Evolutionary conservation across 2,797 vertebrate species (phyloP).

Genomic region (Psittacula echo): DNA sequence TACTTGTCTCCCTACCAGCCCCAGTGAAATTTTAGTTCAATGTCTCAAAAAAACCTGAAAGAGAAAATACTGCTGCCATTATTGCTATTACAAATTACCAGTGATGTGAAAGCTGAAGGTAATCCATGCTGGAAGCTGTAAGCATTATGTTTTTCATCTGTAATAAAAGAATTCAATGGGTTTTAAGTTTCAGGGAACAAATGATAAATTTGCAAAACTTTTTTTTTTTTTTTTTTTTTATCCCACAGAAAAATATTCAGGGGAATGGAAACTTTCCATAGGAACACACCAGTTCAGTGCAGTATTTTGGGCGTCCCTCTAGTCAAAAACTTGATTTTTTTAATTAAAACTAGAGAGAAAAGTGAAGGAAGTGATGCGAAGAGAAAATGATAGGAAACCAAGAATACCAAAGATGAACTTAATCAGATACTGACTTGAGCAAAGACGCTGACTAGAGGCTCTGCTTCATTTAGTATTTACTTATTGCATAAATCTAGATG

Average conservation of each 20-base stretch:
- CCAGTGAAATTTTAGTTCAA: neutral
- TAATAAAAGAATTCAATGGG: neutral
- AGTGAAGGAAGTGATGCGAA: neutral
- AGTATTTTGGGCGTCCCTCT: neutral
- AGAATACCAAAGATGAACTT: neutral
- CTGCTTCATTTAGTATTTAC: neutral
- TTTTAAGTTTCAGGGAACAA: neutral
- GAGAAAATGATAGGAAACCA: neutral
- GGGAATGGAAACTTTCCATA: neutral
- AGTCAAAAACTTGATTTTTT: neutral
- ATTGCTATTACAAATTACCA: neutral
- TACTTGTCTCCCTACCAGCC: neutral
- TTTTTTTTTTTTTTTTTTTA: neutral
- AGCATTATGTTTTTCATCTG: neutral
- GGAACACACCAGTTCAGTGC: neutral
- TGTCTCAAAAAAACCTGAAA: neutral
- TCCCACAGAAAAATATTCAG: neutral
- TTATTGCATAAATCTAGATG: neutral
- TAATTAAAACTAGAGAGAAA: neutral
- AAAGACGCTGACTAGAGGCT: rapidly evolving
- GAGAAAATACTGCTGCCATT: neutral
- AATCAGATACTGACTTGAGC: neutral
- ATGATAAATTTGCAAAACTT: neutral
- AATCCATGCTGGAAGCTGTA: neutral
- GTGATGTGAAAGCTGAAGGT: neutral